These are phyloP conservation scores for Rugalucina vietnamica DNA, from an alignment of 2,888 invertebrate genomes.

Conservation along the genomic window DNA sequence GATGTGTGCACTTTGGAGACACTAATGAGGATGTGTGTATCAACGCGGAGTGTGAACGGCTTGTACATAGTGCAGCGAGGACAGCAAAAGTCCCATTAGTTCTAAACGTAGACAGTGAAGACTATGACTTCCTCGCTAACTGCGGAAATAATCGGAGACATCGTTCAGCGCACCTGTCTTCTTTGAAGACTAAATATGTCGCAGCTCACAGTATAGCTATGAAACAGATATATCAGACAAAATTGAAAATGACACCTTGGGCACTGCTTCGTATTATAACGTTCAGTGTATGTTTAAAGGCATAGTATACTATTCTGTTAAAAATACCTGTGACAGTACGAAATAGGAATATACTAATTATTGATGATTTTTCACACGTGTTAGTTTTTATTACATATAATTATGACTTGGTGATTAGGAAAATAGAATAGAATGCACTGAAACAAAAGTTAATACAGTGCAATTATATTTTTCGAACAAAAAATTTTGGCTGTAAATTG, in stretches of 20 bases:
- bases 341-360: conserved; percentile 10
- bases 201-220: conserved; percentile 2
- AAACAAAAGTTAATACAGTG: conserved; percentile 1
- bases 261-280: not conserved
- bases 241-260: not conserved
- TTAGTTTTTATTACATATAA: not conserved
- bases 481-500: too few species aligned
- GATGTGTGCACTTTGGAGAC: too few species aligned
- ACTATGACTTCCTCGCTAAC: too few species aligned
- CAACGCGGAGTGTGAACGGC: too few species aligned
- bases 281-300: not conserved
- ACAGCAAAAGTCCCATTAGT: too few species aligned
- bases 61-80: too few species aligned
- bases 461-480: too few species aligned
- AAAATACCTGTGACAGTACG: not conserved
- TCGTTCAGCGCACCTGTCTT: too few species aligned
- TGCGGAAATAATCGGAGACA: too few species aligned
- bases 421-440: not conserved
- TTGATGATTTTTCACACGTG: conserved; percentile 1
- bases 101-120: too few species aligned
- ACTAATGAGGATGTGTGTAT: too few species aligned
- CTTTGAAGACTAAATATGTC: too few species aligned
- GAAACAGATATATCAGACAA: conserved; percentile 4
- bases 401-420: not conserved
- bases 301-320: not conserved